Percentiles rank a stretch among this genome's conserved stretches.
Conservation (phyloP, 1,140 invertebrate genomes). For the Leptoteleia sp. region DNA sequence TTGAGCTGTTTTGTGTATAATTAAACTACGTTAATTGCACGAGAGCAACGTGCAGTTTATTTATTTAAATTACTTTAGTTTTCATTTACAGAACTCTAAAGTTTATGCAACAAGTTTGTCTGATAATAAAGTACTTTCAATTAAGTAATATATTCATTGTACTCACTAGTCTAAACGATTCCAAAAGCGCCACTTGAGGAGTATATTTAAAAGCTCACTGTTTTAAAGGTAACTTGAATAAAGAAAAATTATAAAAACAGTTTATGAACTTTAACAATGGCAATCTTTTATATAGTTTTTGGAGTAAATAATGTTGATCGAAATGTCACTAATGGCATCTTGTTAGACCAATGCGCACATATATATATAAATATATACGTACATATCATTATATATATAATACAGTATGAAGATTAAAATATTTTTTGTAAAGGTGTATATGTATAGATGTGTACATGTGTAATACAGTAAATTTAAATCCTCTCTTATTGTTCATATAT, state of each 20-base stretch:
- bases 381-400: constrained; percentile 72
- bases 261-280: constrained; percentile 7
- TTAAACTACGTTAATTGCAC: constrained; percentile 23
- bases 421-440: constrained; percentile 78
- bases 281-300: too few relatives aligned
- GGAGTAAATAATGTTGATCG: constrained; percentile 16
- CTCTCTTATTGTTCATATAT: constrained; percentile 66
- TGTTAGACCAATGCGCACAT: constrained; percentile 67
- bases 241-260: background rate
- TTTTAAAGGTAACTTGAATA: background rate
- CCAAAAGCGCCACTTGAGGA: background rate
- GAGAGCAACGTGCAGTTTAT: background rate
- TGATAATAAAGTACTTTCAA: constrained; percentile 77
- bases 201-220: constrained; percentile 4
- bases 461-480: constrained; percentile 77
- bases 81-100: constrained; percentile 36
- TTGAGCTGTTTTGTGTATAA: constrained; percentile 57
- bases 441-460: constrained; percentile 75
- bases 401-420: constrained; percentile 78
- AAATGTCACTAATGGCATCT: constrained; percentile 9
- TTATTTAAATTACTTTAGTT: constrained; percentile 3
- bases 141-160: constrained; percentile 49
- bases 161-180: constrained; percentile 4
- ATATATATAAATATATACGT: constrained; percentile 7
- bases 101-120: constrained; percentile 65